Percentiles rank a stretch among this genome's conserved stretches.
These are phyloP conservation scores for Pipistrellus pygmaeus DNA, from an alignment of 2,797 vertebrate genomes.

Conservation along the genomic window DNA sequence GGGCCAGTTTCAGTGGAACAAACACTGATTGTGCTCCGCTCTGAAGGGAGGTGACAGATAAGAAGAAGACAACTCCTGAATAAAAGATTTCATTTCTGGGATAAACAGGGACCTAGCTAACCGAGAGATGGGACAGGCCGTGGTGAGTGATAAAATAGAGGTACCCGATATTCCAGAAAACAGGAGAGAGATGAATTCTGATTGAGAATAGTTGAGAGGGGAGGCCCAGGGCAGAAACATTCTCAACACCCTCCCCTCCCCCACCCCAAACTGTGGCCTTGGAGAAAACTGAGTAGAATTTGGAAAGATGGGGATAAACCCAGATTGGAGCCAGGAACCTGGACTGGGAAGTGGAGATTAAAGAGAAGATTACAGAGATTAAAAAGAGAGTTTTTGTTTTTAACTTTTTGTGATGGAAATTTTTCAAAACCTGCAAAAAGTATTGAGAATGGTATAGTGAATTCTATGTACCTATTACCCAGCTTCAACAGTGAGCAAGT, in stretches of 20 bases:
- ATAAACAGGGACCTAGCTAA: neutral
- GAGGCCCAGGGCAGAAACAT: neutral
- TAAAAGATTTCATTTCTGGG: slow-evolving; percentile 27
- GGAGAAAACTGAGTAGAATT: neutral
- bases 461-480: neutral
- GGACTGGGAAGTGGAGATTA: neutral
- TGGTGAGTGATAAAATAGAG: neutral
- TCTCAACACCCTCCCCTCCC: neutral
- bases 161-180: neutral
- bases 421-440: neutral
- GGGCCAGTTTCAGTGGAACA: neutral
- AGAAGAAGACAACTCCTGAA: neutral
- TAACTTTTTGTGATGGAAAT: neutral
- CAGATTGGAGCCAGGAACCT: neutral
- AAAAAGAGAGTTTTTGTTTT: slow-evolving; percentile 12
- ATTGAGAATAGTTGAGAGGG: neutral
- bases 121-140: neutral
- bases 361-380: neutral
- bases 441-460: neutral
- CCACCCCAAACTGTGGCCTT: neutral
- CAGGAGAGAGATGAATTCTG: neutral
- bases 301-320: neutral
- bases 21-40: slow-evolving; percentile 20
- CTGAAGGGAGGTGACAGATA: slow-evolving; percentile 24
- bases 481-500: neutral